Evolutionary conservation across 1,140 invertebrate genomes (phyloP).

Genomic region (Palaemon carinicauda): DNA sequence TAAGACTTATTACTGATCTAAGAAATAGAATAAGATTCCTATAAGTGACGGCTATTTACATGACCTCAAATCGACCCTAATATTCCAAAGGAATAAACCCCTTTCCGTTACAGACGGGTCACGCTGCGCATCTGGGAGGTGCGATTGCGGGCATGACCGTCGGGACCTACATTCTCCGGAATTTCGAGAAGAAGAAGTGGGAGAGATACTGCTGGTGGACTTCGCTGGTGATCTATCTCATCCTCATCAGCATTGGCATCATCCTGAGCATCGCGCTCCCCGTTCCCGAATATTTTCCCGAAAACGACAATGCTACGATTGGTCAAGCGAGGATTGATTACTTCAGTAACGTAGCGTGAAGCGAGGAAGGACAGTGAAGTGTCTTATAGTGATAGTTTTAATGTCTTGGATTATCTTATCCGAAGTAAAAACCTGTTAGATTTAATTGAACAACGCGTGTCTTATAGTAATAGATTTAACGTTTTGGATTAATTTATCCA

Average conservation of each 20-base stretch:
- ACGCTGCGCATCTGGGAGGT: slow-evolving; percentile 75
- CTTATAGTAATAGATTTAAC: no score
- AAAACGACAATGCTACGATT: slow-evolving; percentile 17
- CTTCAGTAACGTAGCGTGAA: no score
- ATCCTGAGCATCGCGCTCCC: slow-evolving; percentile 33
- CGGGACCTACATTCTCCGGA: slow-evolving; percentile 87
- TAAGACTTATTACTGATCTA: not conserved
- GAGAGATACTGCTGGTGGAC: slow-evolving; percentile 85
- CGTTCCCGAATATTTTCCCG: slow-evolving; percentile 45
- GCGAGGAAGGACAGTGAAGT: no score
- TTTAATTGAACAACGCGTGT: no score
- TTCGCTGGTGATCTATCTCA: slow-evolving; percentile 77
- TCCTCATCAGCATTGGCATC: slow-evolving; percentile 70
- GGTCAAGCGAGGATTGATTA: not conserved
- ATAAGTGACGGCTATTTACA: not conserved
- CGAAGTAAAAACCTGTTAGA: no score
- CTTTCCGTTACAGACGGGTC: slow-evolving; percentile 71
- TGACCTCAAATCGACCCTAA: no score
- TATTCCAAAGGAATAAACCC: not conserved
- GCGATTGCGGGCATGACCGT: slow-evolving; percentile 89
- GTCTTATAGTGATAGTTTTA: no score
- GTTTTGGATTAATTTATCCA: no score
- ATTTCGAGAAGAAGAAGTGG: slow-evolving; percentile 84
- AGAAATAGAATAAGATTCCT: no score
- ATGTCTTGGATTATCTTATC: no score